These are phyloP conservation scores for Glossosoma conforme DNA, from an alignment of 1,140 invertebrate genomes.

Conservation along the genomic window DNA sequence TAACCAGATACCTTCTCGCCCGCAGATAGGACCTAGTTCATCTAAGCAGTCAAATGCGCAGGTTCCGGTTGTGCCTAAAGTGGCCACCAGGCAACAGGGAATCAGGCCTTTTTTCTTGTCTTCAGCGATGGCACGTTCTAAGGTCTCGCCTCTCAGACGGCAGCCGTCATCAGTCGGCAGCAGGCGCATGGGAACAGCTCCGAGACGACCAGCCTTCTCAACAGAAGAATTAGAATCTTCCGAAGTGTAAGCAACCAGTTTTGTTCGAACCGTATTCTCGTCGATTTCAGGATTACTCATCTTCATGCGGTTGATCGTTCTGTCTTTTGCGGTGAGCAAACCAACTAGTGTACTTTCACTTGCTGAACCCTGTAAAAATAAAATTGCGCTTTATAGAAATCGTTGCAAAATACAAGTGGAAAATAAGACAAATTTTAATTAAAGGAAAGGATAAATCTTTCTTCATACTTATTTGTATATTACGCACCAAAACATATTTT, in stretches of 20 bases:
- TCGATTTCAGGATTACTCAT: conserved; percentile 55
- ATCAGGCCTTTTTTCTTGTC: conserved; percentile 79
- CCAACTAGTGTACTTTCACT: conserved; percentile 86
- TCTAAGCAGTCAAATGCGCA: conserved; percentile 88
- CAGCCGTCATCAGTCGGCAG: conserved; percentile 76
- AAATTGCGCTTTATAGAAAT: background rate
- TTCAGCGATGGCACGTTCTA: conserved; percentile 77
- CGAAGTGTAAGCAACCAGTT: conserved; percentile 82
- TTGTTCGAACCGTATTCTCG: conserved; percentile 61
- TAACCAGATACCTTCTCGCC: conserved; percentile 72
- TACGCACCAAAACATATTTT: too few species aligned
- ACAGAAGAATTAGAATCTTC: conserved; percentile 90
- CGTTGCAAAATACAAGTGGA: background rate
- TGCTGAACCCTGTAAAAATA: conserved; percentile 71
- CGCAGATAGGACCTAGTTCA: conserved; percentile 77
- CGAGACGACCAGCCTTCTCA: conserved; percentile 79
- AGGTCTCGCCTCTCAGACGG: conserved; percentile 71
- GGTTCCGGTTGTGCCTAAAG: conserved; percentile 87
- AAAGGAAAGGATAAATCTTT: background rate
- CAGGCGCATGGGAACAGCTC: conserved; percentile 74
- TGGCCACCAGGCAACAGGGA: conserved; percentile 83
- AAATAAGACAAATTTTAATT: background rate
- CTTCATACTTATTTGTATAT: too few species aligned
- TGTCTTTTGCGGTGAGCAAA: conserved; percentile 74
- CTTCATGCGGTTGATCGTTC: conserved; percentile 57